Evolutionary conservation across 2,888 invertebrate genomes (phyloP).

Genomic region (Eudasyphora cyanicolor): DNA sequence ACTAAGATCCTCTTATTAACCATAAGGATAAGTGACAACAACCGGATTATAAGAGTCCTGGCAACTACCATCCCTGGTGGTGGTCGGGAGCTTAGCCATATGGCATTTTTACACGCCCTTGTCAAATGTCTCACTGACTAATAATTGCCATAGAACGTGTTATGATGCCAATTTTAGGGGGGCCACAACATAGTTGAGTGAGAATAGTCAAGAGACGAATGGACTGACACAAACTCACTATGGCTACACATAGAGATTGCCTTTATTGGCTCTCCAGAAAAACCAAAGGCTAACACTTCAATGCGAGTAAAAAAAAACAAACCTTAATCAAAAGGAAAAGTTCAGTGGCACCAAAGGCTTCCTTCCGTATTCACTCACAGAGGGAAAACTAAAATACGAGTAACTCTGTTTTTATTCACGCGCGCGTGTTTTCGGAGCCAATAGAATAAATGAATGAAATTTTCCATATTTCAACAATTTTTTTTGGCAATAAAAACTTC

Average conservation of each 20-base stretch:
- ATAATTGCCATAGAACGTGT: not conserved
- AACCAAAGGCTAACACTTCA: not conserved
- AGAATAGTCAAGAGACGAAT: not conserved
- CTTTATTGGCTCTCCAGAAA: not conserved
- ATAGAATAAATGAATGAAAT: not conserved
- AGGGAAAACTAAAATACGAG: too few relatives aligned
- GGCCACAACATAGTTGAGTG: not conserved
- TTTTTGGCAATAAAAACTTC: slow-evolving; percentile 3
- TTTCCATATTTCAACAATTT: slow-evolving; percentile 10
- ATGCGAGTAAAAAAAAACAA: not conserved
- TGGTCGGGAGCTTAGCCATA: not conserved
- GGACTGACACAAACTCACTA: too few relatives aligned
- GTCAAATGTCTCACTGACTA: not conserved
- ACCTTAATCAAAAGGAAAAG: not conserved
- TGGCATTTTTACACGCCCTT: not conserved
- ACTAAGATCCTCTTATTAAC: not conserved
- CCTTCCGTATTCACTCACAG: too few relatives aligned
- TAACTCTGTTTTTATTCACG: not conserved
- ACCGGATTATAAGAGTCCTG: not conserved
- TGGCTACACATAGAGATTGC: not conserved
- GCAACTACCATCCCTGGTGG: not conserved
- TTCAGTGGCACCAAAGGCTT: not conserved
- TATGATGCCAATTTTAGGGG: not conserved
- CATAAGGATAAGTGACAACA: not conserved
- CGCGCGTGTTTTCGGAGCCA: not conserved